phyloP scores from a whole-genome alignment of 2,113 vertebrate genomes.

The Phaethornis superciliosus region DNA sequence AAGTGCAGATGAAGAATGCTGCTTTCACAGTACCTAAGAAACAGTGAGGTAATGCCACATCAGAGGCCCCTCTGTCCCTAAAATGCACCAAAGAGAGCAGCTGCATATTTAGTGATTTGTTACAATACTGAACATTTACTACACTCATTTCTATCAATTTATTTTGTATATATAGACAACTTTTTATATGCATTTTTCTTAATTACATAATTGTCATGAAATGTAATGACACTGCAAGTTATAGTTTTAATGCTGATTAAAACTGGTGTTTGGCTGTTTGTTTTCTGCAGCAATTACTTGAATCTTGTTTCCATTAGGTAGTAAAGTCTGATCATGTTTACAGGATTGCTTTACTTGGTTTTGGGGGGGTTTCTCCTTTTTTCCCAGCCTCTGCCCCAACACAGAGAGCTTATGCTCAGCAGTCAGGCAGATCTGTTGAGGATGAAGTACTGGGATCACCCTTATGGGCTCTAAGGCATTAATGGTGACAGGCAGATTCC shows the following conservation, averaged over 20 bases:
- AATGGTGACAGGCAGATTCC: not conserved
- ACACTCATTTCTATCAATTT: slow-evolving; percentile 56
- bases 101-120: slow-evolving; percentile 16
- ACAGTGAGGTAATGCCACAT: not conserved
- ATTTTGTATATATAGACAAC: slow-evolving; percentile 54
- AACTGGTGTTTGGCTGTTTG: not conserved
- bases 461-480: not conserved
- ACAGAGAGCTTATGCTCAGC: not conserved
- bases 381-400: not conserved
- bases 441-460: not conserved
- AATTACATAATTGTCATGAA: slow-evolving; percentile 34
- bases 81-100: slow-evolving; percentile 75
- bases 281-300: slow-evolving; percentile 73
- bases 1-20: not conserved
- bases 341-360: slow-evolving; percentile 13
- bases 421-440: not conserved
- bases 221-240: not conserved
- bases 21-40: not conserved
- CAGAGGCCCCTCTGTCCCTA: slow-evolving; percentile 10
- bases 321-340: slow-evolving; percentile 68
- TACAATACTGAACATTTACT: slow-evolving; percentile 53
- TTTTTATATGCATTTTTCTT: slow-evolving; percentile 59
- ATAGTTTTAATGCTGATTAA: not conserved
- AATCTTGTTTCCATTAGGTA: slow-evolving; percentile 66
- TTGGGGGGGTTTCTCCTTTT: not conserved